Percentiles rank a stretch among this genome's conserved stretches.
Evolutionary conservation across 2,113 vertebrate species (phyloP).

Genomic region (Stigmatopora argus): DNA sequence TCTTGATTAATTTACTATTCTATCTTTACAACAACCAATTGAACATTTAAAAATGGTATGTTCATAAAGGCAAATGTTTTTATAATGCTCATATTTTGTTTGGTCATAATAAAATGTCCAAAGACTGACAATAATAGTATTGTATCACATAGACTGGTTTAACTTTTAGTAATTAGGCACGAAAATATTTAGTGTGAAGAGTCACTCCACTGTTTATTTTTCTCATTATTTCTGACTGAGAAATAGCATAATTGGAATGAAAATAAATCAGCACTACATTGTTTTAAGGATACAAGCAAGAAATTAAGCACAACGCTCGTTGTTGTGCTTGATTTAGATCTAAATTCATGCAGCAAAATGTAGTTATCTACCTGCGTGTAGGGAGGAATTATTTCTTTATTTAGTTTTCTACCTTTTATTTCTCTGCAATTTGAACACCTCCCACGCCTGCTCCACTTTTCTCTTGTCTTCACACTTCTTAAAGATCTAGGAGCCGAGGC

Average conservation of each 20-base stretch:
- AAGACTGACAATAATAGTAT: not conserved
- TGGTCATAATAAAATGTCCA: too few relatives aligned
- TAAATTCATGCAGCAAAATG: slow-evolving; percentile 51
- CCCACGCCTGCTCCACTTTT: slow-evolving; percentile 69
- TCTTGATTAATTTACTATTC: not conserved
- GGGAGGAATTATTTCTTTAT: slow-evolving; percentile 63
- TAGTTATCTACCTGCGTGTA: slow-evolving; percentile 54
- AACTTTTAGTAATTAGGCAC: slow-evolving; percentile 5
- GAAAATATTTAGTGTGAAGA: slow-evolving; percentile 10
- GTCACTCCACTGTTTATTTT: slow-evolving; percentile 8
- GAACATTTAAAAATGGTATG: not conserved
- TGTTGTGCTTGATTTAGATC: slow-evolving; percentile 47
- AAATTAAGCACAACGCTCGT: slow-evolving; percentile 40
- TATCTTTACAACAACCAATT: not conserved
- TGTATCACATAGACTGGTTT: not conserved
- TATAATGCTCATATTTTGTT: not conserved
- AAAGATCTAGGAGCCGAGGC: slow-evolving; percentile 56
- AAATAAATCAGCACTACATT: slow-evolving; percentile 21
- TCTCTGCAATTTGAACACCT: slow-evolving; percentile 71
- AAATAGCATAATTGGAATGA: slow-evolving; percentile 26
- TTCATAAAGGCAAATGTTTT: not conserved
- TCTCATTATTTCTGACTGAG: slow-evolving; percentile 10
- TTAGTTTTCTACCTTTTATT: slow-evolving; percentile 58
- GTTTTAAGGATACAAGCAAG: slow-evolving; percentile 39
- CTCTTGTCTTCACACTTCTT: slow-evolving; percentile 58